Evolutionary conservation across 2,113 vertebrate species (phyloP), one percentile per base, ranked within the genome.

Genomic region (Scortum barcoo): DNA sequence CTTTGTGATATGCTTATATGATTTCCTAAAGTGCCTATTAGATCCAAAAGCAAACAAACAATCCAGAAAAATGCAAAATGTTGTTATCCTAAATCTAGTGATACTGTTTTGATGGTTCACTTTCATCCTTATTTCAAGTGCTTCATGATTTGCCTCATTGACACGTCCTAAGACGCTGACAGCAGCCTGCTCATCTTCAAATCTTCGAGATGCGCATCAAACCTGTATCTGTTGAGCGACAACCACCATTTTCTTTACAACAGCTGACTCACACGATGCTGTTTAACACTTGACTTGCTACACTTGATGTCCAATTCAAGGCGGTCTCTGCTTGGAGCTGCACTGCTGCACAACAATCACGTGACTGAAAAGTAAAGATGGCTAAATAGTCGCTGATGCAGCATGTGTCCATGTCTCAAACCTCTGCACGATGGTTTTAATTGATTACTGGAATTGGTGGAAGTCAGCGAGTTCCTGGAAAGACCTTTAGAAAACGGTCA

Each of bases 401-500:
- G 7, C 28, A 26, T 53, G 3, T 65, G 7, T 46, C 12, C 54
- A 40, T 68, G 33, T 30, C 69, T 74, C 22, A 50, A 60, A 57
- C 53, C 4, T 24, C 9, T 48, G 22, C 22, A 57, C 16, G 61
- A 14, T 48, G 28, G 16, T 51, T 81, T 73, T 30, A 2, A 60
- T 50, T 33, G 14, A 46, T 20, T 7, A 22, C 22, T 42, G 24
- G 62, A 28, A 72, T 28, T 62, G 10, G 33, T 50, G 65, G 63
- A 53, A 67, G 26, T 61, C 56, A 57, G 0, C 40, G 16, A 26
- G 26, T 74, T 36, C 14, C 40, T 62, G 13, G 30, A 40, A 80
- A 72, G 66, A 36, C 10, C 65, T 78, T 72, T 54, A 30, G 26
- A 56, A 78, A 78, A 19, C 8, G 24, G 38, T 73, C 53, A 51